phyloP scores from a whole-genome alignment of 2,888 invertebrate genomes.

The Anorthoa munda region DNA sequence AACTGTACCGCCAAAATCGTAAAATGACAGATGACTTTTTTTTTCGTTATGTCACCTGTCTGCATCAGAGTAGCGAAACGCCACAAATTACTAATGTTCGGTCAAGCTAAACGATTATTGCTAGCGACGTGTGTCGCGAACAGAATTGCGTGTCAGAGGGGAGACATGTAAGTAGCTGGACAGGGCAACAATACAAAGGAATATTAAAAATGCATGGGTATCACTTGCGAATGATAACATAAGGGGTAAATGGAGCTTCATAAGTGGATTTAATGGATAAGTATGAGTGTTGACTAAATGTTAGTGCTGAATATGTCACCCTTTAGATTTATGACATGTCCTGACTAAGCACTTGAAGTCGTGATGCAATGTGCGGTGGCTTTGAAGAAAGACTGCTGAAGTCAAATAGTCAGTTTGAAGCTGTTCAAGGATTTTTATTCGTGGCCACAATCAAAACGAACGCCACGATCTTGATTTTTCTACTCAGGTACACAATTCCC shows the following conservation, averaged over 20 bases:
- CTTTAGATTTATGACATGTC: not conserved
- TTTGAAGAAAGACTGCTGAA: too few relatives aligned
- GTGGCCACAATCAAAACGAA: too few relatives aligned
- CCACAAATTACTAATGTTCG: slow-evolving; percentile 70
- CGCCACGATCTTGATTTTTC: too few relatives aligned
- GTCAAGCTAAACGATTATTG: slow-evolving; percentile 72
- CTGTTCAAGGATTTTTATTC: too few relatives aligned
- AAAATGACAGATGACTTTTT: slow-evolving; percentile 12
- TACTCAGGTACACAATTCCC: too few relatives aligned
- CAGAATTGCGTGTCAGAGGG: slow-evolving; percentile 71
- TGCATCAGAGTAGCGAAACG: slow-evolving; percentile 49
- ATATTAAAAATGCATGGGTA: slow-evolving; percentile 67
- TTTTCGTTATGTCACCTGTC: slow-evolving; percentile 53
- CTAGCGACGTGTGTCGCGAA: slow-evolving; percentile 78
- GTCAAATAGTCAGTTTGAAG: too few relatives aligned
- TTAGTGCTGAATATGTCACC: not conserved
- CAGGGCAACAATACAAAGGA: slow-evolving; percentile 48
- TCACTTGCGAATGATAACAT: slow-evolving; percentile 42
- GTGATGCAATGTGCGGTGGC: too few relatives aligned
- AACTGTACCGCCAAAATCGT: slow-evolving; percentile 27
- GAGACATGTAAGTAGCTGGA: slow-evolving; percentile 54
- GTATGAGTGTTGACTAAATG: slow-evolving; percentile 5
- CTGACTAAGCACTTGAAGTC: too few relatives aligned
- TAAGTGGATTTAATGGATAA: slow-evolving; percentile 43
- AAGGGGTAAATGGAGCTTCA: slow-evolving; percentile 51